Evolutionary conservation across 2,888 invertebrate genomes (phyloP).

Genomic region (Lasioglossum oenotherae): DNA sequence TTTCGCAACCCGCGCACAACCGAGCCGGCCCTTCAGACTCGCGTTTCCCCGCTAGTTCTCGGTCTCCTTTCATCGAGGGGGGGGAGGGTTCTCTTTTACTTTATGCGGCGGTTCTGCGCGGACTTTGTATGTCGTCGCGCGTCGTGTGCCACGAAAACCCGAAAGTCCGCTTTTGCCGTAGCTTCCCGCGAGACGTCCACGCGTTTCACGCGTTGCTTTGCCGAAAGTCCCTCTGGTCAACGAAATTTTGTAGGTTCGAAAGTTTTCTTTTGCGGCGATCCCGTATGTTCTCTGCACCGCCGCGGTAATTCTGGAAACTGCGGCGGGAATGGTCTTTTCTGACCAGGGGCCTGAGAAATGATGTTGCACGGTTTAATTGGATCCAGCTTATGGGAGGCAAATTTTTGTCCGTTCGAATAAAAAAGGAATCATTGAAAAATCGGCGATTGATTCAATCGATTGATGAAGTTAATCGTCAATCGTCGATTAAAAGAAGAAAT

Average conservation of each 20-base stretch:
- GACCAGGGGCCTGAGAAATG: too few relatives aligned
- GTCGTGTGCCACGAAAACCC: constrained; percentile 58
- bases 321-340: neutral
- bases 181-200: constrained; percentile 45
- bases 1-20: constrained; percentile 62
- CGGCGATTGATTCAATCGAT: too few relatives aligned
- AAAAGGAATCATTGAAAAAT: too few relatives aligned
- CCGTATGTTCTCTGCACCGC: neutral
- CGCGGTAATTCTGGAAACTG: constrained; percentile 5
- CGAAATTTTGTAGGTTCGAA: constrained; percentile 10
- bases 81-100: constrained; percentile 63
- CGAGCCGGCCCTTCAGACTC: constrained; percentile 67
- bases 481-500: too few relatives aligned
- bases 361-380: too few relatives aligned
- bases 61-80: constrained; percentile 61
- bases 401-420: too few relatives aligned
- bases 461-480: too few relatives aligned
- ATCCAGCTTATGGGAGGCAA: too few relatives aligned
- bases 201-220: neutral
- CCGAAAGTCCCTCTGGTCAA: constrained; percentile 42
- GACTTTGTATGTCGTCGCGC: constrained; percentile 57
- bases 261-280: neutral
- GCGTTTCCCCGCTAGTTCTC: constrained; percentile 57
- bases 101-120: constrained; percentile 62
- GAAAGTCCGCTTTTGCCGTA: constrained; percentile 65